These are phyloP conservation scores for Amblyornis subalaris DNA, from an alignment of 2,113 vertebrate genomes.

Conservation along the genomic window DNA sequence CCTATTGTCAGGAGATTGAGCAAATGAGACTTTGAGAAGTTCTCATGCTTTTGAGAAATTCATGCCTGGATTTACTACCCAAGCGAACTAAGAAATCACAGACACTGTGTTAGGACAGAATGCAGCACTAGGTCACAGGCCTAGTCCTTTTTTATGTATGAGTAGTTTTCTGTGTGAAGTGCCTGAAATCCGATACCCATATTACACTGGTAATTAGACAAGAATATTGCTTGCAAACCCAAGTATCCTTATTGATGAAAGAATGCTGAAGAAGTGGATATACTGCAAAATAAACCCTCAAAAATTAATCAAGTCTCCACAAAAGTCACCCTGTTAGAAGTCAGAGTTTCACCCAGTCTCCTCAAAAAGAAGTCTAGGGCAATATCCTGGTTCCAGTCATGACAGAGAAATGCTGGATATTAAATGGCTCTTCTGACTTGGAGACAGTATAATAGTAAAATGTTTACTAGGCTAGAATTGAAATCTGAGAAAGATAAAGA, in stretches of 20 bases:
- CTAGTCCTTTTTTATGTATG: not conserved
- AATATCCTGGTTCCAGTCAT: not conserved
- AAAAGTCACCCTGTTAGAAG: not conserved
- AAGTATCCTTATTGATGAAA: not conserved
- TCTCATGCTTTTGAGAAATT: not conserved
- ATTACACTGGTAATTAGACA: not conserved
- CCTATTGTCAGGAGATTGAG: not conserved
- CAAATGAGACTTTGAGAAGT: not conserved
- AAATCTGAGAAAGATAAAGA: not conserved
- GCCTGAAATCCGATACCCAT: not conserved
- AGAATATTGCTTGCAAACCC: not conserved
- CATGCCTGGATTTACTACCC: not conserved
- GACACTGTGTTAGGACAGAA: not conserved
- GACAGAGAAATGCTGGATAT: not conserved
- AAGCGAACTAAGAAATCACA: not conserved
- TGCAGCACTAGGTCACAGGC: not conserved
- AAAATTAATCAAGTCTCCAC: not conserved
- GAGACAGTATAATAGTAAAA: not conserved
- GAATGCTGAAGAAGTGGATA: not conserved
- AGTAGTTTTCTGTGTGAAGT: not conserved
- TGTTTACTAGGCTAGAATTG: not conserved
- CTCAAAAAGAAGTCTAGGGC: not conserved
- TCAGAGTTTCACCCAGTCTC: not conserved
- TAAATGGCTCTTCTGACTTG: not conserved
- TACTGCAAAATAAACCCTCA: not conserved